Evolutionary conservation across 2,888 invertebrate species (phyloP).

Genomic region (Litoditis marina): DNA sequence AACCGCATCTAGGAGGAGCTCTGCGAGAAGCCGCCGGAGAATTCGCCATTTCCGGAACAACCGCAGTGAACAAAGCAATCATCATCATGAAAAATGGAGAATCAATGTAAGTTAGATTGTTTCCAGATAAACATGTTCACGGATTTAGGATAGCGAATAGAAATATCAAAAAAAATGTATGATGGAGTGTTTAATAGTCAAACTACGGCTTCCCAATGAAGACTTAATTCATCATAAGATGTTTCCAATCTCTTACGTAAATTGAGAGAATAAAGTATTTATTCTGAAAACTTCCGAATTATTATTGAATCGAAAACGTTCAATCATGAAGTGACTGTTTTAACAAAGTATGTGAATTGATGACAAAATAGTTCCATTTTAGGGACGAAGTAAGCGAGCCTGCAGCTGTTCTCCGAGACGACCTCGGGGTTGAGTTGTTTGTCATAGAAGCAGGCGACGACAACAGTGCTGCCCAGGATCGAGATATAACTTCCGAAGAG

Average conservation of each 20-base stretch:
- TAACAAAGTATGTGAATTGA: neutral
- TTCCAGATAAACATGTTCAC: neutral
- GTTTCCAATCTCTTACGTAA: too few species aligned
- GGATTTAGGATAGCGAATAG: neutral
- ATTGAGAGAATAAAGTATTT: too few species aligned
- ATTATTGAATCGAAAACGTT: too few species aligned
- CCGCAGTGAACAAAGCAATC: slow-evolving; percentile 47
- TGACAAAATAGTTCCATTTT: slow-evolving; percentile 13
- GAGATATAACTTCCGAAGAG: slow-evolving; percentile 20
- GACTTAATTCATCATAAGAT: too few species aligned
- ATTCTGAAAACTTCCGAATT: too few species aligned
- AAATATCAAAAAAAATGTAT: neutral
- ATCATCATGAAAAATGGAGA: slow-evolving; percentile 58
- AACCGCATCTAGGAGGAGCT: slow-evolving; percentile 50
- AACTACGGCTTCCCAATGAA: too few species aligned
- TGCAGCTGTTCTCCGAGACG: slow-evolving; percentile 37
- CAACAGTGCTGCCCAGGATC: slow-evolving; percentile 22
- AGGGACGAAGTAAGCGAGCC: slow-evolving; percentile 43
- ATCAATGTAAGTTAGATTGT: slow-evolving; percentile 35
- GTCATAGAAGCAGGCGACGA: slow-evolving; percentile 53
- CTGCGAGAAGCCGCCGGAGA: slow-evolving; percentile 55
- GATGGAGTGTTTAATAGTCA: too few species aligned
- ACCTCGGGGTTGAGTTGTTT: slow-evolving; percentile 49
- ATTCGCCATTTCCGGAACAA: slow-evolving; percentile 49
- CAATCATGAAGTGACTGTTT: too few species aligned